These are phyloP conservation scores for Drosophila pachea DNA, from an alignment of 1,140 invertebrate genomes.

Conservation along the genomic window DNA sequence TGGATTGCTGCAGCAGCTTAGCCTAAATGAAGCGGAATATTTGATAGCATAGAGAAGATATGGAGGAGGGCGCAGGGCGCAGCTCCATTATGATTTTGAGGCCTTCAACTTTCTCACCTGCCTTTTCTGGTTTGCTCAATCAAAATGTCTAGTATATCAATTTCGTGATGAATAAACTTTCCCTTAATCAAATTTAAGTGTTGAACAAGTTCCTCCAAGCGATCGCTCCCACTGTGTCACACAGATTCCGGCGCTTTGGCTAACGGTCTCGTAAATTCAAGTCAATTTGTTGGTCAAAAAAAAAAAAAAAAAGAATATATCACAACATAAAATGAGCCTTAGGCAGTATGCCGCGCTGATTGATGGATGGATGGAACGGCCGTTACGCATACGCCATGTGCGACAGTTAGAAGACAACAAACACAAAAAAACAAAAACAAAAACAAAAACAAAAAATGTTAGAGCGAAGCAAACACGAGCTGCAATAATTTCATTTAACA, in stretches of 20 bases:
- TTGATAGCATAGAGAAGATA: too few relatives aligned
- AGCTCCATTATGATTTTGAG: too few relatives aligned
- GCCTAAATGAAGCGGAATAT: too few relatives aligned
- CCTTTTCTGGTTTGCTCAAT: too few relatives aligned
- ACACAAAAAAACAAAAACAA: slow-evolving; percentile 1
- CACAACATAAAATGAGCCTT: slow-evolving; percentile 44
- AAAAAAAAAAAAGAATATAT: slow-evolving; percentile 32
- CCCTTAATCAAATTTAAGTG: too few relatives aligned
- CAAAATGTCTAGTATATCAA: too few relatives aligned
- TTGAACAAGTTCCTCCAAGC: too few relatives aligned
- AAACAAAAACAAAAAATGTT: slow-evolving; percentile 8
- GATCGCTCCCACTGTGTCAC: not conserved
- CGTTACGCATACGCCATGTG: slow-evolving; percentile 64
- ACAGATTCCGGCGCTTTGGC: not conserved
- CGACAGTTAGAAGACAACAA: slow-evolving; percentile 8
- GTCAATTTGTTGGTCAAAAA: slow-evolving; percentile 44
- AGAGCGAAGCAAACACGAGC: slow-evolving; percentile 10
- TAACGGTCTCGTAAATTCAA: slow-evolving; percentile 53
- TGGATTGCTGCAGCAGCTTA: too few relatives aligned
- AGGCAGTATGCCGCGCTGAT: slow-evolving; percentile 47
- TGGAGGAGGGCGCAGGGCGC: too few relatives aligned
- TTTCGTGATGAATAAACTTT: too few relatives aligned
- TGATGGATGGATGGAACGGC: slow-evolving; percentile 57
- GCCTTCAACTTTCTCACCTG: too few relatives aligned
- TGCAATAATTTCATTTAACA: slow-evolving; percentile 75